Conservation (phyloP, 2,888 invertebrate species). For the Apotomis turbidana region DNA sequence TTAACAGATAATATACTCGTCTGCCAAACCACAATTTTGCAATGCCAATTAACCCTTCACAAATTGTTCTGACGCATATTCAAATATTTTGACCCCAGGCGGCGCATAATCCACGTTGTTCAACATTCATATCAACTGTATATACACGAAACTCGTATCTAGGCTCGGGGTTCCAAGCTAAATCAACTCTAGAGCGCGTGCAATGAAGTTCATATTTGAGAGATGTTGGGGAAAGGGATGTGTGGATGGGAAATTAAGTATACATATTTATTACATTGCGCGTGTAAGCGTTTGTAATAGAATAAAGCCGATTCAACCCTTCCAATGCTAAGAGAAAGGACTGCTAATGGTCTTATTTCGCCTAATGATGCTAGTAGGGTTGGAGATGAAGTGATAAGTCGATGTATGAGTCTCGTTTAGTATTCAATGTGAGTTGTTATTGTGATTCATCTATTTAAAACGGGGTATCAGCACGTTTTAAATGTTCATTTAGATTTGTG, state of each 20-base stretch:
- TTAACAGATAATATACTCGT: conserved; percentile 36
- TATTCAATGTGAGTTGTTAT: conserved; percentile 26
- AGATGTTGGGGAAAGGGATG: background rate
- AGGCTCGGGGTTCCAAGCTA: background rate
- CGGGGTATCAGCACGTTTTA: conserved; percentile 19
- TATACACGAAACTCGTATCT: conserved; percentile 1
- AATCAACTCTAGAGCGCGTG: background rate
- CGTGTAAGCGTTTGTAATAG: conserved; percentile 81
- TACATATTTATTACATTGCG: conserved; percentile 79
- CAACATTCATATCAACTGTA: conserved; percentile 68
- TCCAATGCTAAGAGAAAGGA: conserved; percentile 81
- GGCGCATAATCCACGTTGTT: conserved; percentile 78
- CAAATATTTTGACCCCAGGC: conserved; percentile 83
- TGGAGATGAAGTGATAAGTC: conserved; percentile 80
- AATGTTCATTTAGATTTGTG: conserved; percentile 16
- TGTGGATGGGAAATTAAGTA: background rate
- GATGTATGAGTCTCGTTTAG: conserved; percentile 70
- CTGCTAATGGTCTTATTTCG: conserved; percentile 83
- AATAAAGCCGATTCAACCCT: conserved; percentile 82
- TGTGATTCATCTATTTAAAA: conserved; percentile 24
- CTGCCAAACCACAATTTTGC: conserved; percentile 50
- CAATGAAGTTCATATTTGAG: background rate
- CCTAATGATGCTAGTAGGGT: conserved; percentile 78
- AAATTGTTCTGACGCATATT: conserved; percentile 78
- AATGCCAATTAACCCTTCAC: conserved; percentile 79